Evolutionary conservation across 2,113 vertebrate species (phyloP).

Genomic region (Oxyruncus cristatus): DNA sequence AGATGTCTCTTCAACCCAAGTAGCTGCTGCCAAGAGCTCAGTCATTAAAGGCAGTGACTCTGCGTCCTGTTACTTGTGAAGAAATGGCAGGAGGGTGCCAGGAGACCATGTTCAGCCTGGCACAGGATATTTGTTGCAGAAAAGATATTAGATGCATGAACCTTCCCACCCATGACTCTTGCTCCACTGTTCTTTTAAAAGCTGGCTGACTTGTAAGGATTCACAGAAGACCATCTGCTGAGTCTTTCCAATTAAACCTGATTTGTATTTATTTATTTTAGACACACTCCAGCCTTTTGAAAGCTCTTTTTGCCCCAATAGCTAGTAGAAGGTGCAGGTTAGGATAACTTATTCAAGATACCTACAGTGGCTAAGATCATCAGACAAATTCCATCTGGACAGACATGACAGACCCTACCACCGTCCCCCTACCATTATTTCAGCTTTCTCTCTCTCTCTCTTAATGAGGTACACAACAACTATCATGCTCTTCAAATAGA

Average conservation of each 20-base stretch:
- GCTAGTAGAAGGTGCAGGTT: neutral
- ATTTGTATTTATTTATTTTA: neutral
- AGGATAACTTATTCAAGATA: neutral
- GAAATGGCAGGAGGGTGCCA: neutral
- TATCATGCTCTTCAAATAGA: neutral
- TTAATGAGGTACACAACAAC: neutral
- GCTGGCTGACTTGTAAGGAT: neutral
- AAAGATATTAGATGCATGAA: neutral
- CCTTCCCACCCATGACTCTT: neutral
- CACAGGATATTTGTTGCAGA: neutral
- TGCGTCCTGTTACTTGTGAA: neutral
- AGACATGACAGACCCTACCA: neutral
- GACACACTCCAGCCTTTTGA: neutral
- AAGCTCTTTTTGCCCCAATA: neutral
- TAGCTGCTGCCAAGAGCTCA: neutral
- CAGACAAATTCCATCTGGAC: neutral
- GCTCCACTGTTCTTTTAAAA: neutral
- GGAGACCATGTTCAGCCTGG: neutral
- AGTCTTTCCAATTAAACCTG: neutral
- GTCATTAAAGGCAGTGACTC: neutral
- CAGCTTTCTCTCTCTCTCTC: neutral
- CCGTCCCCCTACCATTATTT: neutral
- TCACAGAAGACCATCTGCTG: neutral
- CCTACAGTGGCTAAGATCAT: neutral
- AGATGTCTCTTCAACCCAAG: neutral